Conservation (phyloP, 2,888 invertebrate species). For the Machimus rusticus region DNA sequence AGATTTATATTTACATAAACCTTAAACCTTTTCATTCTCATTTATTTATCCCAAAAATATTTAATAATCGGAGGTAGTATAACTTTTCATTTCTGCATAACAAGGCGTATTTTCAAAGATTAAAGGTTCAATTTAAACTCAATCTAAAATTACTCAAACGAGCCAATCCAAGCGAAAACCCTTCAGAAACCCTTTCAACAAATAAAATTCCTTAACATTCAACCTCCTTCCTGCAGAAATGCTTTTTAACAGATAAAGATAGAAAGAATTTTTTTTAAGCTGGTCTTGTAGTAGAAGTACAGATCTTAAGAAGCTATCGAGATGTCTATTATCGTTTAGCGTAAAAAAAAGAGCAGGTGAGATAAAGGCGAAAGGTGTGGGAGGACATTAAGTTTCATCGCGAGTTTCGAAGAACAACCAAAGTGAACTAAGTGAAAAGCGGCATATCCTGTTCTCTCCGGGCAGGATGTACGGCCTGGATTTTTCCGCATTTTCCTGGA, state of each 20-base stretch:
- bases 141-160: neutral
- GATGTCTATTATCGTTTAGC: neutral
- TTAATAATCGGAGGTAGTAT: neutral
- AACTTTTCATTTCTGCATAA: neutral
- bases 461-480: neutral
- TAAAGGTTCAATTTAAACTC: neutral
- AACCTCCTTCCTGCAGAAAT: neutral
- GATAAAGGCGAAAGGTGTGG: neutral
- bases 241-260: neutral
- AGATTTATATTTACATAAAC: neutral
- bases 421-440: neutral
- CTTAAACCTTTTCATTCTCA: neutral
- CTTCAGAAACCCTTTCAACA: neutral
- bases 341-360: neutral
- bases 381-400: neutral
- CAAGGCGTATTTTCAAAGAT: neutral
- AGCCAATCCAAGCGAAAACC: neutral
- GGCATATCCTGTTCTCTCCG: neutral
- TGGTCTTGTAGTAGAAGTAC: neutral
- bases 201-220: neutral
- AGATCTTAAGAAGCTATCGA: neutral
- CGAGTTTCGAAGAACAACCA: neutral
- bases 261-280: neutral
- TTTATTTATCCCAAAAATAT: neutral
- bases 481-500: neutral